Evolutionary conservation across 1,140 invertebrate genomes (phyloP), one percentile per base, ranked within the genome.

Genomic region (Drosophila yakuba): DNA sequence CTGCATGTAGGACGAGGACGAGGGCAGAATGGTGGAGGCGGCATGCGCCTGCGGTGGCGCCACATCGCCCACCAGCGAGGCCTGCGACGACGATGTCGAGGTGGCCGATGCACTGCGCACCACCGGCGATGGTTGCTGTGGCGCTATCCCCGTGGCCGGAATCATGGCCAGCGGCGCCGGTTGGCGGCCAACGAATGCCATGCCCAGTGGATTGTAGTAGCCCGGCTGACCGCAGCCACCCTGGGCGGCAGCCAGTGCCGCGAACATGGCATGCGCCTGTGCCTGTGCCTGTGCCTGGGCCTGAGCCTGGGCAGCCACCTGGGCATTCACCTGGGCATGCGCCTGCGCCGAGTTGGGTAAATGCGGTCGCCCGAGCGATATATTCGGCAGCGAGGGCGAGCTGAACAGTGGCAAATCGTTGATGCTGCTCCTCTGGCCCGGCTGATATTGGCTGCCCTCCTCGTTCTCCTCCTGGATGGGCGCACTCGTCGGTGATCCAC

Each of bases 341-440:
- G 92, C 68, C 89, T 93, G 76, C 84, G 83, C 80, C 17, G 68
- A 58, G 74, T 92, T 91, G 38, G 94, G 93, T 79, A 94, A 94
- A 85, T 96, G 96, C 68, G 97, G 97, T 90, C 96, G 94, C 41
- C 97, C 98, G 66, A 99, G 93, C 41, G 97, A 98, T 83, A 99
- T 99, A 93, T 99, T 99, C 67, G 98, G 98, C 95, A 99, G 95
- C 78, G 98, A 98, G 39, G 98, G 98, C 80, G 97, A 98, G 80
- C 97, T 98, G 93, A 98, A 99, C 12, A 99, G 93, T 35, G 95
- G 96, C 92, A 94, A 88, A 71, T 94, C 94, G 50, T 93, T 91
- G 59, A 93, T 91, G 75, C 84, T 92, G 71, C 90, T 91, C 6
- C 92, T 62, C 58, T 93, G 93, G 41, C 93, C 91, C 15, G 91